Evolutionary conservation across 1,140 invertebrate species (phyloP), one percentile per base, ranked within the genome.

Genomic region (Saccostrea glomerata): DNA sequence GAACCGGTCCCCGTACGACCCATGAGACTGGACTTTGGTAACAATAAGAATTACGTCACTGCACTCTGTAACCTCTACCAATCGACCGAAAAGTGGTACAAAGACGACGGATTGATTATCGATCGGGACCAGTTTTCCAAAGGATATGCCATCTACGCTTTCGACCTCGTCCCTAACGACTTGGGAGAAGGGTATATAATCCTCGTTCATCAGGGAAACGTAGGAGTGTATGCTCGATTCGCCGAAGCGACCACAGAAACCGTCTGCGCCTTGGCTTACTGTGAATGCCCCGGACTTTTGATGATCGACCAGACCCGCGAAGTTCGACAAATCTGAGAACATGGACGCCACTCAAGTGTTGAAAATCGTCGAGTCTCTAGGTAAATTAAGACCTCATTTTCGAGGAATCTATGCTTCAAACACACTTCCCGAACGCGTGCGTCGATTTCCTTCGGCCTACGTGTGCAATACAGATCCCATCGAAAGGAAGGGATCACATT

Each of bases 121-220:
- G 47, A 47, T 47, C 1, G 47, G 5, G 47, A 47, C 1, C 1
- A 1, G 1, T 47, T 47, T 47, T 1, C 47, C 5, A 47, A 47
- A 7, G 47, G 47, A 1, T 47, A 1, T 6, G 1, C 4, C 47
- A 77, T 87, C 40, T 87, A 83, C 30, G 86, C 73, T 2, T 83
- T 87, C 9, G 82, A 56, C 60, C 17, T 87, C 11, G 55, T 56
- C 11, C 86, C 73, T 4, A 83, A 40, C 23, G 73, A 77, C 17
- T 17, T 87, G 7, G 86, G 86, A 15, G 86, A 87, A 60, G 86
- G 82, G 55, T 87, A 87, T 87, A 55, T 87, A 87, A 87, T 82
- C 25, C 47, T 87, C n/a, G 47, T 82, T 7, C 70, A 73, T 25
- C 86, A 87, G n/a, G 86, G 47, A 25, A 87, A 63, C 47, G 73